Conservation (phyloP, 2,797 vertebrate species). For the Galaxias olidus region DNA sequence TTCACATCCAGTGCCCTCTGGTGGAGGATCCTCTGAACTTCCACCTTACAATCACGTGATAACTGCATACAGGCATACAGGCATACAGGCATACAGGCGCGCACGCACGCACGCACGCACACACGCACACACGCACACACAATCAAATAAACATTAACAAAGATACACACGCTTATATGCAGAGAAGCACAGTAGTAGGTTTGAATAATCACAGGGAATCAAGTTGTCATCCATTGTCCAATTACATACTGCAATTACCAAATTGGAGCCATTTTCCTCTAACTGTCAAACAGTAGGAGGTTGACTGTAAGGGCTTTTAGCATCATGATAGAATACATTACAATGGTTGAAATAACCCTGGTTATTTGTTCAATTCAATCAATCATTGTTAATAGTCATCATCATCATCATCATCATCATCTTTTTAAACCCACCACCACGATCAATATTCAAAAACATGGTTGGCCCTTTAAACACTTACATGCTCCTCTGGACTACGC, state of each 20-base stretch:
- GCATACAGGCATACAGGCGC: conserved; percentile 55
- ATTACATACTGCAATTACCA: neutral
- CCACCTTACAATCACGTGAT: conserved; percentile 92
- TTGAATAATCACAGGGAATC: conserved; percentile 3
- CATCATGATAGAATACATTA: no score
- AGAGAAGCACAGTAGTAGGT: neutral
- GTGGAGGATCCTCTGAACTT: conserved; percentile 94
- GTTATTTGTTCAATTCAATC: neutral
- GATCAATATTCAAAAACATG: conserved; percentile 10
- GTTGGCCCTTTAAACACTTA: conserved; percentile 19
- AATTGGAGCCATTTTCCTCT: neutral
- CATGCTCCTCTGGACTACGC: conserved; percentile 31
- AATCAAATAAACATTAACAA: neutral
- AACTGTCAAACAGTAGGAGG: neutral
- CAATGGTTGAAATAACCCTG: neutral
- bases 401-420: neutral
- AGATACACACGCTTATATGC: conserved; percentile 12
- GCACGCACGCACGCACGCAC: conserved; percentile 12
- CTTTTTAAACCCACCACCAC: conserved; percentile 23
- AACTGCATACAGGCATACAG: conserved; percentile 69
- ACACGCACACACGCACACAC: neutral
- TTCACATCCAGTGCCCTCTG: conserved; percentile 96
- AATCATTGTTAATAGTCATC: neutral
- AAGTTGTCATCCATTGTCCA: neutral
- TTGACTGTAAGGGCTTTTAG: no score